phyloP scores from a whole-genome alignment of 2,888 invertebrate genomes.

The Rhaphigaster nebulosa region DNA sequence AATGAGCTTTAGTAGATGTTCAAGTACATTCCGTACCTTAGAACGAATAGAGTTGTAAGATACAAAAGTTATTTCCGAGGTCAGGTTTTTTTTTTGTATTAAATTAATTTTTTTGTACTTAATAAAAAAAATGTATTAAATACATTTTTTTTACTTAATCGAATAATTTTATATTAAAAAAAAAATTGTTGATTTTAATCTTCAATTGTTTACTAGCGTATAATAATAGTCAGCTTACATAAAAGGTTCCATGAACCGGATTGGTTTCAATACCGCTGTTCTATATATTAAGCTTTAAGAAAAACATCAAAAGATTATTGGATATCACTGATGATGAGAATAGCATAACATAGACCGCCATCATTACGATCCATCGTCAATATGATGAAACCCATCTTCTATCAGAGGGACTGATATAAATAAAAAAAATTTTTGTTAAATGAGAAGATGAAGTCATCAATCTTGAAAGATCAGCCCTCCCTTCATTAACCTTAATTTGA shows the following conservation, averaged over 20 bases:
- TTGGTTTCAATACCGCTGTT: not conserved
- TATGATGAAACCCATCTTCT: not conserved
- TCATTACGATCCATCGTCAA: not conserved
- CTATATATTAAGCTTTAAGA: not conserved
- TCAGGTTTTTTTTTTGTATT: too few species aligned
- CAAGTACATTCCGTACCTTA: too few species aligned
- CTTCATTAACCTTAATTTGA: conserved; percentile 54
- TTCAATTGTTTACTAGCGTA: too few species aligned
- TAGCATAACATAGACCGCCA: not conserved
- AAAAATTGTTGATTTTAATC: too few species aligned
- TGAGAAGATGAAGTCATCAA: conserved; percentile 54
- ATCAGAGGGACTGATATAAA: conserved; percentile 15
- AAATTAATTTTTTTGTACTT: too few species aligned
- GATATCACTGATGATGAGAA: not conserved
- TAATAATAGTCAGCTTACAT: not conserved
- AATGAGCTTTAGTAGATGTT: too few species aligned
- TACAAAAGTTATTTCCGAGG: too few species aligned
- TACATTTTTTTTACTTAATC: too few species aligned
- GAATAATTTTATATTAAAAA: too few species aligned
- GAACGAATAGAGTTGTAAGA: too few species aligned
- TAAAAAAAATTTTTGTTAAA: conserved; percentile 25
- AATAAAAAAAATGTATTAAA: too few species aligned
- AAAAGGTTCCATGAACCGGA: not conserved
- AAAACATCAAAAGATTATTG: not conserved
- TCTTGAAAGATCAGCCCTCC: conserved; percentile 11